Base-by-base conservation (phyloP, 2,113 vertebrate genomes). In the Arenaria interpres region DNA sequence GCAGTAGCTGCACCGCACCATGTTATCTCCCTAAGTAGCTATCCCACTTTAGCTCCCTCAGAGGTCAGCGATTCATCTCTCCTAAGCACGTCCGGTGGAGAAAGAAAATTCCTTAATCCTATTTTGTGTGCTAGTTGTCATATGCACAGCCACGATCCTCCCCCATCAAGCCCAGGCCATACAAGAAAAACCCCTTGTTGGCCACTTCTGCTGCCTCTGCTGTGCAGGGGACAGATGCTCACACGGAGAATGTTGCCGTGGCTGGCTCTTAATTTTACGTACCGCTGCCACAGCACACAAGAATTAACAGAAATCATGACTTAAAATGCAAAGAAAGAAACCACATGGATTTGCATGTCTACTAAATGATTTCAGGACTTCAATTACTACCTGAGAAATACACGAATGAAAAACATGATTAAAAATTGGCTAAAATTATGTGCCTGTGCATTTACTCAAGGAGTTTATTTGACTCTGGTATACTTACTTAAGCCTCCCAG, bases 61-160 rank as follows among this genome's bases (percentile, higher is more conserved):
- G 81, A 96, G 91, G 96, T 92, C 96, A 96, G 74, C 67, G 68
- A 41, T 79, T 95, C 59, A 94, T 69, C 96, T 57, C 74, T 62
- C 75, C 74, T 91, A 79, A 97, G 74, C 13, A 78, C 88, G 79
- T 73, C 94, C 33, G 16, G 72, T 35, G 7, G 3, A 68, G 68
- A 73, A 53, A 67, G 76, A 80, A 73, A 82, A 90, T 88, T 46
- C 85, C 68, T 91, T 97, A 97, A 97, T 96, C 96, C 91, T 89
- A 37, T 95, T 95, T 85, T 33, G 57, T 59, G 80, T 4, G 25
- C 78, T 71, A 51, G 37, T 72, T 97, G 85, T 93, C 76, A 68
- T 46, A 69, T 6, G 37, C 63, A 30, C 33, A 32, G 66, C 39
- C 73, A 72, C 51, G 32, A 25, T 22, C 86, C 76, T 85, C 28